Conservation (phyloP, 2,888 invertebrate genomes). For the Plebejus melissa region DNA sequence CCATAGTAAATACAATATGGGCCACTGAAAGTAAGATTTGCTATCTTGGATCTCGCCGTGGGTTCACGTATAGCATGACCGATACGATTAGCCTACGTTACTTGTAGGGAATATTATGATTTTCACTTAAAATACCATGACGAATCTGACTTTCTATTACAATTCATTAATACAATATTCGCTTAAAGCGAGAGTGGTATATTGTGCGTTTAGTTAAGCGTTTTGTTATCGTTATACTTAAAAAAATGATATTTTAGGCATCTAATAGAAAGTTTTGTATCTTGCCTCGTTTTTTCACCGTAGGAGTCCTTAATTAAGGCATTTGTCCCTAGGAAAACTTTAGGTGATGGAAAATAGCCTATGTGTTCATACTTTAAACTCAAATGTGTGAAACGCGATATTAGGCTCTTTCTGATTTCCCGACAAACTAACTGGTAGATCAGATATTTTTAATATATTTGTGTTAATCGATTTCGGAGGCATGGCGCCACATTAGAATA, state of each 20-base stretch:
- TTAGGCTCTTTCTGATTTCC: neutral
- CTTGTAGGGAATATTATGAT: conserved; percentile 25
- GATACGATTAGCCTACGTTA: conserved; percentile 30
- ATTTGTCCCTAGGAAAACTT: too few relatives aligned
- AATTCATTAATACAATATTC: conserved; percentile 18
- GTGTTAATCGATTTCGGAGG: conserved; percentile 26
- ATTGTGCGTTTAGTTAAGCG: neutral
- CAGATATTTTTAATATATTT: neutral
- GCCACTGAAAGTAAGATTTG: conserved; percentile 38
- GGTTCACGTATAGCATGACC: conserved; percentile 31
- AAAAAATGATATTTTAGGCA: neutral
- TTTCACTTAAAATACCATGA: conserved; percentile 26
- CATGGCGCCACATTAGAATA: conserved; percentile 23
- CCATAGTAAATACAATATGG: conserved; percentile 37
- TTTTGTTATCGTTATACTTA: neutral
- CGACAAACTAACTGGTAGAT: neutral
- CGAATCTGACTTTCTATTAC: conserved; percentile 25
- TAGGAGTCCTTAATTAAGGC: too few relatives aligned
- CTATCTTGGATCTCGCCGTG: conserved; percentile 34
- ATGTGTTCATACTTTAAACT: neutral
- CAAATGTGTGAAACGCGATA: too few relatives aligned
- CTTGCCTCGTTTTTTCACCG: neutral
- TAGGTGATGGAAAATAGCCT: neutral
- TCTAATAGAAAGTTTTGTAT: neutral
- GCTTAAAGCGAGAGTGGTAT: conserved; percentile 13